Percentiles rank a stretch among this genome's conserved stretches.
phyloP scores from a whole-genome alignment of 1,140 invertebrate genomes.

The Apis dorsata region DNA sequence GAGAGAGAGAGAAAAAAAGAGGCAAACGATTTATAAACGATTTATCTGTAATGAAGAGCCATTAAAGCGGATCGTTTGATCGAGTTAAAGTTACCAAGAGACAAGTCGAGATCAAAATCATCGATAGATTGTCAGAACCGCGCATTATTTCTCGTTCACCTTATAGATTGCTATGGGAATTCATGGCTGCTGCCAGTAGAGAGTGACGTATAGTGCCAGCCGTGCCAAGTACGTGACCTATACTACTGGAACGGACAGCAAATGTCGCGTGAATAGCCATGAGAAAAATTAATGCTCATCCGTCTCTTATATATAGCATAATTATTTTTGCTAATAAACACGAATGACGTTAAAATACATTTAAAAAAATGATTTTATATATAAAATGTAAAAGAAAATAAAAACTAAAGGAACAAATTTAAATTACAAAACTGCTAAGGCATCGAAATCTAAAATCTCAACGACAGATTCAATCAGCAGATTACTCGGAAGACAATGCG shows the following conservation, averaged over 20 bases:
- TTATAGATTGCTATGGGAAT: conserved; percentile 43
- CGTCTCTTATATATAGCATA: too few relatives aligned
- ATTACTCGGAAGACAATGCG: background rate
- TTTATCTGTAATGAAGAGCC: background rate
- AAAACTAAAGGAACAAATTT: background rate
- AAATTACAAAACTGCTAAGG: background rate
- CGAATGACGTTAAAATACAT: too few relatives aligned
- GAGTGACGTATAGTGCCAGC: conserved; percentile 16
- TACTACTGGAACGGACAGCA: background rate
- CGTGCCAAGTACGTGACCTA: conserved; percentile 13
- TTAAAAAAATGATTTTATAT: too few relatives aligned
- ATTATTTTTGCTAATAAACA: too few relatives aligned
- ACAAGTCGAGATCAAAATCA: conserved; percentile 27
- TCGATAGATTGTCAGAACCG: conserved; percentile 10
- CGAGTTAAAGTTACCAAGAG: conserved; percentile 13
- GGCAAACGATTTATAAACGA: background rate
- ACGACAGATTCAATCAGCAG: background rate
- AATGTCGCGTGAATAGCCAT: background rate
- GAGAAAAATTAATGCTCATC: background rate
- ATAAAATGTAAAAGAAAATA: too few relatives aligned
- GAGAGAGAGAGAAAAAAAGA: too few relatives aligned
- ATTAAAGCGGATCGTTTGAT: conserved; percentile 23
- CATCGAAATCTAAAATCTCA: background rate
- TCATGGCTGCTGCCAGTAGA: conserved; percentile 7
- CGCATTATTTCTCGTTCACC: conserved; percentile 32